Conservation (phyloP, 2,888 invertebrate genomes). For the Andrena bicolor region DNA sequence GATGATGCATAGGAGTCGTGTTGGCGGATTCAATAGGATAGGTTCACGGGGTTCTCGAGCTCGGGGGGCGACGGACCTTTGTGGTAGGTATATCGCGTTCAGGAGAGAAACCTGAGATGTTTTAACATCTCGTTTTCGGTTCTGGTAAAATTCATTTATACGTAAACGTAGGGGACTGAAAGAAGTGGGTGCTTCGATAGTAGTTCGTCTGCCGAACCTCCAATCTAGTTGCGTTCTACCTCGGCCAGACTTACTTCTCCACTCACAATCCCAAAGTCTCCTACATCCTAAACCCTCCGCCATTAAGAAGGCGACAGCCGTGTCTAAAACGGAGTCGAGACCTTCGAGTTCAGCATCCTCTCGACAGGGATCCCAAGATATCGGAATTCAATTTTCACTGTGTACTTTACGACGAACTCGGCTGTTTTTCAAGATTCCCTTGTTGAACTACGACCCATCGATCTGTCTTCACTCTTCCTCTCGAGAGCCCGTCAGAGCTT, state of each 20-base stretch:
- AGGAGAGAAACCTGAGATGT: neutral
- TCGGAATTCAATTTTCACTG: constrained; percentile 38
- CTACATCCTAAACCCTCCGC: too few relatives aligned
- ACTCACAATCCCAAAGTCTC: too few relatives aligned
- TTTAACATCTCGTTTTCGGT: neutral
- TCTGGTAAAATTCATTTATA: too few relatives aligned
- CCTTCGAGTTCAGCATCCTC: neutral
- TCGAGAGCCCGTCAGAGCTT: neutral
- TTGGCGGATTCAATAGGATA: neutral
- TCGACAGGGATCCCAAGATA: constrained; percentile 15
- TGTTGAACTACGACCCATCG: constrained; percentile 33
- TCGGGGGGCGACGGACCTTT: neutral
- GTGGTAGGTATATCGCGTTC: neutral
- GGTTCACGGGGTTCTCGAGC: neutral
- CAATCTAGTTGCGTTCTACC: neutral
- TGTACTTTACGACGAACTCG: constrained; percentile 29
- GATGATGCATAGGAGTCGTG: neutral
- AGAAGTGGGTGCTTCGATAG: neutral
- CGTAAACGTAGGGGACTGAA: too few relatives aligned
- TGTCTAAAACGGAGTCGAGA: neutral
- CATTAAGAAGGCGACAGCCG: neutral
- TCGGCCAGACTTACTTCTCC: too few relatives aligned
- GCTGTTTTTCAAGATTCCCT: constrained; percentile 40
- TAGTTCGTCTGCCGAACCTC: neutral
- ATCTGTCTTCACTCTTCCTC: constrained; percentile 40